Percentiles rank a stretch among this genome's conserved stretches.
These are phyloP conservation scores for Antheraea pernyi DNA, from an alignment of 1,140 invertebrate genomes.

Conservation along the genomic window DNA sequence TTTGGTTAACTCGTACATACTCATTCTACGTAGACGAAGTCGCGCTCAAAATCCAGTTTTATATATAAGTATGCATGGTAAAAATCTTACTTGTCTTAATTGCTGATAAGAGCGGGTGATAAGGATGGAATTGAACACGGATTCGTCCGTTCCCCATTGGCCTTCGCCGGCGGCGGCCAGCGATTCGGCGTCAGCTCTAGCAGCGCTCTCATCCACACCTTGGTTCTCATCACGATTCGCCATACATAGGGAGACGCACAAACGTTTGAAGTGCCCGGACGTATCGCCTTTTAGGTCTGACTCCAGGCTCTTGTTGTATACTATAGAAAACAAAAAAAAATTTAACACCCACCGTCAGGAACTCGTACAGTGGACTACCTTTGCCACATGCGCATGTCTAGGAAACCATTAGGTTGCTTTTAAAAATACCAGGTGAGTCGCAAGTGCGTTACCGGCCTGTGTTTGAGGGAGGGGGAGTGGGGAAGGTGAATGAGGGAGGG, in stretches of 20 bases:
- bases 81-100: slow-evolving; percentile 80
- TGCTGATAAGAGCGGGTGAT: slow-evolving; percentile 90
- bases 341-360: not conserved
- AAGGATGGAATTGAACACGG: slow-evolving; percentile 90
- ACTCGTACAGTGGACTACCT: no score
- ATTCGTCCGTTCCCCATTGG: slow-evolving; percentile 93
- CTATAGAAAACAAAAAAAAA: slow-evolving; percentile 72
- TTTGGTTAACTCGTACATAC: no score
- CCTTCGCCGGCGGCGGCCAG: slow-evolving; percentile 87
- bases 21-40: no score
- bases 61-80: no score
- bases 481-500: no score
- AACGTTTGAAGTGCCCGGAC: slow-evolving; percentile 93
- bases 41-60: no score
- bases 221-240: slow-evolving; percentile 91
- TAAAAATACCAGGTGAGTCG: no score
- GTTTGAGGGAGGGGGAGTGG: no score
- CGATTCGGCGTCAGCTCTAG: slow-evolving; percentile 85
- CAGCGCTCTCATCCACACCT: slow-evolving; percentile 83
- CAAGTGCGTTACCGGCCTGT: no score
- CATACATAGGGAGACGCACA: slow-evolving; percentile 91
- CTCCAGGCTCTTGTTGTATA: slow-evolving; percentile 92
- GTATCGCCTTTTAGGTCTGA: slow-evolving; percentile 95
- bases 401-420: no score
- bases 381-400: no score